Base-by-base conservation (phyloP, 2,797 vertebrate species). In the Tenualosa ilisha region DNA sequence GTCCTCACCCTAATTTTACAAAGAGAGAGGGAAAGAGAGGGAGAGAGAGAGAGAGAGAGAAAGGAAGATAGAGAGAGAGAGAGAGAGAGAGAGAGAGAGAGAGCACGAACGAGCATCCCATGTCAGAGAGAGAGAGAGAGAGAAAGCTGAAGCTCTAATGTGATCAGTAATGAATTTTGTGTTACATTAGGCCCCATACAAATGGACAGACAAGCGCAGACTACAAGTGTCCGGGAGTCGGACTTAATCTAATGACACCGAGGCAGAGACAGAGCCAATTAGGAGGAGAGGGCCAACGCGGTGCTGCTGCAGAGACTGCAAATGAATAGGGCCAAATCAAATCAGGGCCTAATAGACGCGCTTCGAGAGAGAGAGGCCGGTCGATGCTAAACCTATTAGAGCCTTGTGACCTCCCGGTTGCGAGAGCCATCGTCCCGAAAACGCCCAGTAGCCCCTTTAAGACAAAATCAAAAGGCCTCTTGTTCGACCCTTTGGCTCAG, bases 271-370 rank as follows among this genome's bases (percentile, higher is more conserved):
- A 96, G 95, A 95, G 96, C 95, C 96, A 97, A 96, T 97, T 97
- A 97, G 96, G 95, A 94, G 91, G 88, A 96, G 94, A 87, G 94
- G 96, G 93, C 95, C 95, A 95, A 96, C 95, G 95, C 95, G 94
- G 95, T 96, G 93, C 95, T 96, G 95, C 95, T 96, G 94, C 94
- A 95, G 95, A 95, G 96, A 96, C 96, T 96, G 94, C 96, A 97
- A 97, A 97, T 97, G 96, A 96, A 97, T 96, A 96, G 95, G 94
- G 94, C 96, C 93, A 97, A 97, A 98, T 97, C 95, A 94, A 96
- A 97, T 97, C 95, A 98, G 92, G 91, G 92, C 94, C 94, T 97
- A 97, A 97, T 97, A 97, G 96, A 97, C 95, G 96, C 94, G 92
- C 95, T 95, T 95, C 95, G 94, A 95, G 95, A 96, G 95, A 96